These are phyloP conservation scores for Drosophila persimilis DNA, from an alignment of 1,140 invertebrate genomes.

Conservation along the genomic window DNA sequence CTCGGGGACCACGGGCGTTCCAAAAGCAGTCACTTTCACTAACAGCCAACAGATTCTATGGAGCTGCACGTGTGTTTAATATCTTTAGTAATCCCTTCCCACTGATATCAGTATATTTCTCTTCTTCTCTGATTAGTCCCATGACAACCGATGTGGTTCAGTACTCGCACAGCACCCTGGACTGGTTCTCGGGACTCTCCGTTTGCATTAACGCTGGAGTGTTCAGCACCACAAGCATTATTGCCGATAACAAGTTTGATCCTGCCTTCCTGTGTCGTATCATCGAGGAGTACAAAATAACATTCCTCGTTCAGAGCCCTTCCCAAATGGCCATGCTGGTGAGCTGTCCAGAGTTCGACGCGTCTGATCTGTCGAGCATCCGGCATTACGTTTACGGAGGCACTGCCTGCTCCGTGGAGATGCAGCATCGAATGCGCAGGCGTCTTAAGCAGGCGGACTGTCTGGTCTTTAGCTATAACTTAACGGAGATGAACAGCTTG, in stretches of 20 bases:
- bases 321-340: conserved; percentile 34
- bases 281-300: conserved; percentile 41
- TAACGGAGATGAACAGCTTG: conserved; percentile 40
- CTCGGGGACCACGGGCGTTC: conserved; percentile 90
- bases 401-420: conserved; percentile 19
- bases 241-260: conserved; percentile 39
- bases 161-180: conserved; percentile 41
- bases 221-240: conserved; percentile 44
- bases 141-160: conserved; percentile 42
- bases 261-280: conserved; percentile 14
- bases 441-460: conserved; percentile 10
- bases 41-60: conserved; percentile 80
- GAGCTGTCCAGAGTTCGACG: conserved; percentile 20
- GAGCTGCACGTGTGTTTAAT: conserved; percentile 7
- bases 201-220: conserved; percentile 31
- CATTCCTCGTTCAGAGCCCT: conserved; percentile 31
- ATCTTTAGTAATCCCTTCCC: neutral
- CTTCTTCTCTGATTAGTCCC: conserved; percentile 5
- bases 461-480: conserved; percentile 30
- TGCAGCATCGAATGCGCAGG: conserved; percentile 27
- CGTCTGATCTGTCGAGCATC: conserved; percentile 27
- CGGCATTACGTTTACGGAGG: conserved; percentile 34
- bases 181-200: conserved; percentile 52
- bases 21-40: conserved; percentile 90
- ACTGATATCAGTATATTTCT: no score